Evolutionary conservation across 2,113 vertebrate species (phyloP).

Genomic region (Colius striatus): DNA sequence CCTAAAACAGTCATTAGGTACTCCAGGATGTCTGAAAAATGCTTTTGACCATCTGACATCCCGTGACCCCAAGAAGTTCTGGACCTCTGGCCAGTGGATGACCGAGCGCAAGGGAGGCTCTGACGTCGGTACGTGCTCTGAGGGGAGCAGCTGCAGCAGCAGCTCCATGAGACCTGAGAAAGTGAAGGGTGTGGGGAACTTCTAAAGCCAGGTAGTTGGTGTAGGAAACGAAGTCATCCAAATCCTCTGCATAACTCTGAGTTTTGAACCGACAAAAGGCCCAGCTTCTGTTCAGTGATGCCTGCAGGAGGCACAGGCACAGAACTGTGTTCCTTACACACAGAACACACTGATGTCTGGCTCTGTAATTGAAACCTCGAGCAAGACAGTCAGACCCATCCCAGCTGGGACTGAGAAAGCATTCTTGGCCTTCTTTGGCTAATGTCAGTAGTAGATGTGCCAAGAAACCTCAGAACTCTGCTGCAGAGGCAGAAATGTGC

Average conservation of each 20-base stretch:
- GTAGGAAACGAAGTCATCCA: background rate
- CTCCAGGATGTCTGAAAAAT: constrained; percentile 63
- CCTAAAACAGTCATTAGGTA: constrained; percentile 73
- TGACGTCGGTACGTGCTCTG: constrained; percentile 81
- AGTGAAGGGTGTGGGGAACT: background rate
- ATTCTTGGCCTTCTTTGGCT: background rate
- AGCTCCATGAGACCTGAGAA: background rate
- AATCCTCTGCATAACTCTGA: background rate
- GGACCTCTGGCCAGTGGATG: constrained; percentile 95
- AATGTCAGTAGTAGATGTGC: background rate
- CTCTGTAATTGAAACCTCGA: background rate
- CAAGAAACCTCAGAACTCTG: background rate
- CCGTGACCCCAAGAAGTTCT: constrained; percentile 79
- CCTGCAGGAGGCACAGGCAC: background rate
- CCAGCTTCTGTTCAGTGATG: background rate
- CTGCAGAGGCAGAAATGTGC: background rate
- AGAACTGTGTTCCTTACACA: background rate
- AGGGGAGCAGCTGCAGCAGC: background rate
- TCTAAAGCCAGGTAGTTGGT: background rate
- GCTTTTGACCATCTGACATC: constrained; percentile 79
- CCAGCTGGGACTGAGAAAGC: background rate
- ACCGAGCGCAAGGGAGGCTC: constrained; percentile 88
- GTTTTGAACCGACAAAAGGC: background rate
- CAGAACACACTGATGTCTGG: background rate
- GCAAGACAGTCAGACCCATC: background rate